Percentiles rank a stretch among this genome's conserved stretches.
These are phyloP conservation scores for Apodemia zela DNA, from an alignment of 2,888 invertebrate species.

Conservation along the genomic window DNA sequence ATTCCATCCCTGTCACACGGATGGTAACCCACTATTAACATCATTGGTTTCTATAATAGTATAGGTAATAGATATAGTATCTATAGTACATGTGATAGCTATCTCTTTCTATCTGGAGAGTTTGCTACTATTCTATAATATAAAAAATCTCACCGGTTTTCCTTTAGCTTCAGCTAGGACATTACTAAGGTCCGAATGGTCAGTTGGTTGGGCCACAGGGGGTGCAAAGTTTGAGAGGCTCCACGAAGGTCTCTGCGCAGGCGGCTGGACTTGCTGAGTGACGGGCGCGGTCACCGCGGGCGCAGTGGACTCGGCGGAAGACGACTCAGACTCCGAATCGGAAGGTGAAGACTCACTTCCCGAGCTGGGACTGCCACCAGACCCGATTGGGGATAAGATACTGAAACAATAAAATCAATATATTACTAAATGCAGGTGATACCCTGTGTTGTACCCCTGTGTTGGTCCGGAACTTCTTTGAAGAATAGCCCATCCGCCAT, in stretches of 20 bases:
- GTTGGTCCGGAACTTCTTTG: no score
- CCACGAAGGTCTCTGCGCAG: slow-evolving; percentile 73
- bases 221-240: slow-evolving; percentile 67
- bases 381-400: slow-evolving; percentile 67
- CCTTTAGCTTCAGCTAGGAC: slow-evolving; percentile 77
- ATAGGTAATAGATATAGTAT: no score
- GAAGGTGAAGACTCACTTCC: slow-evolving; percentile 82
- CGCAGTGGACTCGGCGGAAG: slow-evolving; percentile 67
- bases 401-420: slow-evolving; percentile 39
- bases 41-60: no score
- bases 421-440: no score
- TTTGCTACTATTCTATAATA: background rate
- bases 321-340: slow-evolving; percentile 82
- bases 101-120: no score
- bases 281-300: slow-evolving; percentile 44
- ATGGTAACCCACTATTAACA: no score
- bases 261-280: slow-evolving; percentile 50
- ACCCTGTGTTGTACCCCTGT: no score
- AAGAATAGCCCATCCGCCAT: no score
- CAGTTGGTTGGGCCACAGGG: slow-evolving; percentile 54
- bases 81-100: no score
- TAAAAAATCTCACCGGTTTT: slow-evolving; percentile 56
- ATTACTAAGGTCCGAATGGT: slow-evolving; percentile 71
- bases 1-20: no score
- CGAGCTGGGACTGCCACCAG: slow-evolving; percentile 67